Base-by-base conservation (phyloP, 2,888 invertebrate genomes). In the Sinentomon sp. region DNA sequence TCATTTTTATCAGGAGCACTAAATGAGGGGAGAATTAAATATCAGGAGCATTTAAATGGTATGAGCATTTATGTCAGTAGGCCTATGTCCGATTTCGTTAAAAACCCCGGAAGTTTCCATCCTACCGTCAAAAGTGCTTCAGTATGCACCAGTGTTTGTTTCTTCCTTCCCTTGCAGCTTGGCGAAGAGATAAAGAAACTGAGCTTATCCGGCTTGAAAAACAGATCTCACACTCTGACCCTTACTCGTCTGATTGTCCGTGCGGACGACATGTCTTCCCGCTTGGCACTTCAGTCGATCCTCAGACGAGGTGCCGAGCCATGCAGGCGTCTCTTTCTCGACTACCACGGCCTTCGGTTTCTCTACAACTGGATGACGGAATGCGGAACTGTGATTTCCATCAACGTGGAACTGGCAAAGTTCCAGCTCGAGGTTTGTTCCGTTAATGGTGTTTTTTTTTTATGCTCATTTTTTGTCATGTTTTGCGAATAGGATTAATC, bases 351-450 rank as follows among this genome's bases (percentile, higher is more conserved):
- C 0, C 59, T 92, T 34, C 60, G 78, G 5, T 57, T 94, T 33
- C 61, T 94, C 36, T 82, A 85, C 59, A 80, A 78, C 18, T 92
- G 92, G 73, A 83, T 89, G 66, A 66, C 68, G 36, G 78, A 80
- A n/a, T n/a, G n/a, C n/a, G n/a, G n/a, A n/a, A n/a, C n/a, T n/a
- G n/a, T n/a, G n/a, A n/a, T n/a, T n/a, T n/a, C n/a, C n/a, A n/a
- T n/a, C n/a, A n/a, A n/a, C n/a, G n/a, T n/a, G n/a, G n/a, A n/a
- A n/a, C n/a, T n/a, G n/a, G n/a, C n/a, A n/a, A n/a, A n/a, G n/a
- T n/a, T n/a, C n/a, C n/a, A n/a, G n/a, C n/a, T n/a, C n/a, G n/a
- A n/a, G n/a, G n/a, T n/a, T n/a, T n/a, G n/a, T n/a, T n/a, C n/a
- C n/a, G n/a, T n/a, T n/a, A n/a, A n/a, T n/a, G n/a, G n/a, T n/a